Evolutionary conservation across 2,113 vertebrate species (phyloP).

Genomic region (Misgurnus mizolepis): DNA sequence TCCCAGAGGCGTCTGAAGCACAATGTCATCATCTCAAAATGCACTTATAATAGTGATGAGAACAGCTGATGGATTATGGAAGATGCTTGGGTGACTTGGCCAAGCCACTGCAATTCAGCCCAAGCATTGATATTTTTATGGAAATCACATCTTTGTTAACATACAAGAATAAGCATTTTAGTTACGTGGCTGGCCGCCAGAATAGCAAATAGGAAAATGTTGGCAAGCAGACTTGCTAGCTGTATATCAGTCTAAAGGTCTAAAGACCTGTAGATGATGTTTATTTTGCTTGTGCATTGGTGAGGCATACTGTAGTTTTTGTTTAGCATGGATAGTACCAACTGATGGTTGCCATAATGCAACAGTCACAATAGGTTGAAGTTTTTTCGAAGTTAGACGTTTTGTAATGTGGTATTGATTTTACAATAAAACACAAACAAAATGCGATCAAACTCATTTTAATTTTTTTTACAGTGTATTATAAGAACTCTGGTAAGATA

Average conservation of each 20-base stretch:
- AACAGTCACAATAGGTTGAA: no score
- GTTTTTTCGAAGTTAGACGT: no score
- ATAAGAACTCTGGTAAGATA: no score
- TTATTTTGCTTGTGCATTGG: conserved; percentile 22
- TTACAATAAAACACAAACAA: no score
- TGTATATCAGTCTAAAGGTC: conserved; percentile 56
- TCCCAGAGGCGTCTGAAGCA: conserved; percentile 68
- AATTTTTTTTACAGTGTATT: no score
- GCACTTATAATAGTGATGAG: conserved; percentile 63
- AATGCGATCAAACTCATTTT: no score
- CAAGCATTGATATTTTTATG: conserved; percentile 75
- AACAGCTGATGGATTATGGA: conserved; percentile 73
- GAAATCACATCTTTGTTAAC: conserved; percentile 75
- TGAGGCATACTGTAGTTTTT: background rate
- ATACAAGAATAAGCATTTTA: conserved; percentile 75
- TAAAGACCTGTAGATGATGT: background rate
- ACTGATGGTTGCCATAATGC: no score
- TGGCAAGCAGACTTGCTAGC: conserved; percentile 58
- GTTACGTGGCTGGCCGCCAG: conserved; percentile 67
- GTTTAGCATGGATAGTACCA: no score
- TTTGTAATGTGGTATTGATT: no score
- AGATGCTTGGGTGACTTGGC: conserved; percentile 63
- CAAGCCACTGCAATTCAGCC: conserved; percentile 45
- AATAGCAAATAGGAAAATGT: conserved; percentile 57
- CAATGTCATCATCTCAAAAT: conserved; percentile 71